A percentile compares a stretch with the other conserved stretches of the same genome.
Evolutionary conservation across 2,113 vertebrate genomes (phyloP).

Genomic region (Microcebus lehilahytsara): DNA sequence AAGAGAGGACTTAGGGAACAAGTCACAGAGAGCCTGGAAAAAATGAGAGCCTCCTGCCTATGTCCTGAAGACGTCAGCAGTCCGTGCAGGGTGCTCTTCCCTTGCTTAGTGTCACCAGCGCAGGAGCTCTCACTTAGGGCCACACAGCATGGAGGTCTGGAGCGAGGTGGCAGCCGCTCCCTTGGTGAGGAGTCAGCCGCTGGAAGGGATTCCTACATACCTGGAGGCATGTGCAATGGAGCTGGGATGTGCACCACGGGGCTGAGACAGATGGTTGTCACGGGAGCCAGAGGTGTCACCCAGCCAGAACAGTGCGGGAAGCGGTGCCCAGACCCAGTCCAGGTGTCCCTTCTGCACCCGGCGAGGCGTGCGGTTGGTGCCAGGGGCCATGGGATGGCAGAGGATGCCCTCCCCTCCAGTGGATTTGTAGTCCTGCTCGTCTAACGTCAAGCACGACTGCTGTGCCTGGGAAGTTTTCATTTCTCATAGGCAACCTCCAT

Average conservation of each 20-base stretch:
- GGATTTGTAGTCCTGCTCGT: background rate
- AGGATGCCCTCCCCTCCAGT: background rate
- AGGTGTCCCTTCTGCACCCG: background rate
- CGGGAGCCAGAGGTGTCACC: background rate
- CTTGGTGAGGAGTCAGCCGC: background rate
- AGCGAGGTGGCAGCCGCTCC: background rate
- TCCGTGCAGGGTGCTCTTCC: background rate
- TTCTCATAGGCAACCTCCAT: no score
- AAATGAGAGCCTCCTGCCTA: background rate
- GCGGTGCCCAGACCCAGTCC: no score
- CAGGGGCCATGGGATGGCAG: background rate
- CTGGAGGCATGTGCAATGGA: no score
- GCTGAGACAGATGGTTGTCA: background rate
- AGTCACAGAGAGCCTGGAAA: background rate
- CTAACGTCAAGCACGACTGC: background rate
- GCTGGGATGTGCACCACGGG: background rate
- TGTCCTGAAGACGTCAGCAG: background rate
- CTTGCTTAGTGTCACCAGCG: background rate
- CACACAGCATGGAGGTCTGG: background rate
- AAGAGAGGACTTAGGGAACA: background rate
- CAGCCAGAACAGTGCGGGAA: background rate
- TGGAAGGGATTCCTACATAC: background rate
- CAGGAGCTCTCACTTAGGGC: background rate
- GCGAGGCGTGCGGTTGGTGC: background rate
- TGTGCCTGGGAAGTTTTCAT: background rate